Base-by-base conservation (phyloP, 2,113 vertebrate species). In the Myrmophylax atrothorax region DNA sequence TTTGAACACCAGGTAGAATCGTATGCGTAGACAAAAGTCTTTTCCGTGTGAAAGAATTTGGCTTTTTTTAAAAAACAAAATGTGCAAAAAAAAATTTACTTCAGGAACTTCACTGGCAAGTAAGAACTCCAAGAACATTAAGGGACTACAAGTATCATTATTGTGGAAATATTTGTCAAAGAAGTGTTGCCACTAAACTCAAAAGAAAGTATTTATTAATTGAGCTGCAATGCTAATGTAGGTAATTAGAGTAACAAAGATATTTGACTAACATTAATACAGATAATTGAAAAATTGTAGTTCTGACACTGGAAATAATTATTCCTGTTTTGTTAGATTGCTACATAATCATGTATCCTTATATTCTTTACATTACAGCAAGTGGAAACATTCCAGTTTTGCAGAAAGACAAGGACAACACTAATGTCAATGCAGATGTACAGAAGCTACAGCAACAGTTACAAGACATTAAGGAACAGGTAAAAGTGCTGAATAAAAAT, bases 391-490 rank as follows among this genome's bases (percentile, higher is more conserved):
- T 99, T 97, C 99, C 99, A 26, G 99, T 98, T 81, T 79, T 99
- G 96, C 99, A 99, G 94, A 98, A 99, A 82, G 99, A 99, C 97
- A 99, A 99, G 89, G 99, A 99, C 96, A 99, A 99, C 97, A 99
- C 99, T 53, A 99, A 99, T 69, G 99, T 99, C 97, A 99, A 99
- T 35, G 99, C 99, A 3, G 99, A 99, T 37, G 99, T 99, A 24
- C 99, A 99, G 94, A 99, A 99, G 93, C 97, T 99, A 40, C 99
- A 99, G 93, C 99, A 99, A 63, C 99, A 99, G 96, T 98, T 99
- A 66, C 99, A 99, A 96, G 99, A 99, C 98, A 99, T 99, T 95
- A 99, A 99, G 80, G 99, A 99, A 68, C 99, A 99, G 98, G 99
- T 99, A 96, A 97, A 88, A 62, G 24, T 28, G 37, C 68, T 84